Evolutionary conservation across 2,888 invertebrate genomes (phyloP), one percentile per base, ranked within the genome.

Genomic region (Orchesella flavescens): DNA sequence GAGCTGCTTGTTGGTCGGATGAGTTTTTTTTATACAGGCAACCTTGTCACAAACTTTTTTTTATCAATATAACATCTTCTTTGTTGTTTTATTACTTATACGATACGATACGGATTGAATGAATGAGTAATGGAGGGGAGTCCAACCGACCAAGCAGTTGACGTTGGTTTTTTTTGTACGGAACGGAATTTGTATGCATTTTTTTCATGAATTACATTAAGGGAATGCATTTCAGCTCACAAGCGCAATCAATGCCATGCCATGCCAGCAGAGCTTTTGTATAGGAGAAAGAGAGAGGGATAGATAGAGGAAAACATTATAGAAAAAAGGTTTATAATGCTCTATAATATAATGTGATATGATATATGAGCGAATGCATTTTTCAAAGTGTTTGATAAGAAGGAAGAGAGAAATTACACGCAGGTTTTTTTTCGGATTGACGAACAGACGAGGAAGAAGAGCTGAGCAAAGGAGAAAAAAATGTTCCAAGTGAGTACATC

Each of bases 401-500:
- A 34, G 34, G 34, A 34, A 34, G 34, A 34, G 34, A 34, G 34
- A 34, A 34, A 34, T 34, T 34, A 34, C 34, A 34, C 34, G 34
- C 34, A 34, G 34, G 34, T 34, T 34, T 34, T 34, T 34, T 34
- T 7, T 34, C 34, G 34, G 53, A 53, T 15, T 53, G 53, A 17
- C 49, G 53, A 1, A n/a, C 17, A 21, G 59, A 57, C 17, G 57
- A 57, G 57, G 13, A 5, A 55, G 55, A 5, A 21, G 19, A 53
- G 66, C 61, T 68, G 53, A 21, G n/a, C 44, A 68, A 57, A 59
- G 69, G 46, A 59, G 68, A 49, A 69, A 77, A 77, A 77, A 69
- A 69, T 66, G 75, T 75, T 77, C 69, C 77, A 19, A 69, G 21
- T 77, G 61, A 77, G 69, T 77, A 24, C 59, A 69, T 19, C 13